A percentile compares a stretch with the other conserved stretches of the same genome.
These are phyloP conservation scores for Rotaria sp. DNA, from an alignment of 2,888 invertebrate species.

Conservation along the genomic window DNA sequence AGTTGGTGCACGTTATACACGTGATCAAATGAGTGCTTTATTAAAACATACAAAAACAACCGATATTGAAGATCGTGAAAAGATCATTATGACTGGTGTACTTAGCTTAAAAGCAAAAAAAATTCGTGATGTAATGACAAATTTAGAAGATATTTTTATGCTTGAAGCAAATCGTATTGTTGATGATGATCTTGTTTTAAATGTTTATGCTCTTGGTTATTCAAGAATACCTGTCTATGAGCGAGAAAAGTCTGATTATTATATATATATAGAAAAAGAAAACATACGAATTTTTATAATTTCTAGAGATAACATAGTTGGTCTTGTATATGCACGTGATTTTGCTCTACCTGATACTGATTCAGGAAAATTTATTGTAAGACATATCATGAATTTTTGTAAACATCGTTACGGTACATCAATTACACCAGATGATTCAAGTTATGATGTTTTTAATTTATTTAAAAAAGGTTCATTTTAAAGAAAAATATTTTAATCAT, in stretches of 20 bases:
- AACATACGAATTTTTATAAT: background rate
- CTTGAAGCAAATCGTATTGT: constrained; percentile 21
- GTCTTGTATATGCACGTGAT: constrained; percentile 37
- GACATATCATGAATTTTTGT: constrained; percentile 35
- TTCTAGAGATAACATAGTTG: constrained; percentile 34
- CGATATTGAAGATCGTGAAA: constrained; percentile 27
- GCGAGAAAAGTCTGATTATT: background rate
- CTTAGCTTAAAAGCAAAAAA: background rate
- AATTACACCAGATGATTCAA: constrained; percentile 11
- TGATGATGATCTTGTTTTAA: background rate
- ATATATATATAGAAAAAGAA: background rate
- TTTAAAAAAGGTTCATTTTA: background rate
- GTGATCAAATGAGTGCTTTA: constrained; percentile 81
- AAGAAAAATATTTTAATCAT: background rate
- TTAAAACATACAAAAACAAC: constrained; percentile 66
- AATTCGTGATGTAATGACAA: constrained; percentile 20
- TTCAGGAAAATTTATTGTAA: constrained; percentile 35
- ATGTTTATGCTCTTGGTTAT: constrained; percentile 26
- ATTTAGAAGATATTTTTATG: constrained; percentile 27
- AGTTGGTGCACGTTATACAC: constrained; percentile 89
- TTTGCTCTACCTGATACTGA: constrained; percentile 38
- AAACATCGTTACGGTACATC: constrained; percentile 33
- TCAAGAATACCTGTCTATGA: constrained; percentile 32
- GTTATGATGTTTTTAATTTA: constrained; percentile 25
- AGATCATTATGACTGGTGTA: constrained; percentile 24